phyloP scores from a whole-genome alignment of 2,113 vertebrate species.

The Rhinichthys klamathensis region DNA sequence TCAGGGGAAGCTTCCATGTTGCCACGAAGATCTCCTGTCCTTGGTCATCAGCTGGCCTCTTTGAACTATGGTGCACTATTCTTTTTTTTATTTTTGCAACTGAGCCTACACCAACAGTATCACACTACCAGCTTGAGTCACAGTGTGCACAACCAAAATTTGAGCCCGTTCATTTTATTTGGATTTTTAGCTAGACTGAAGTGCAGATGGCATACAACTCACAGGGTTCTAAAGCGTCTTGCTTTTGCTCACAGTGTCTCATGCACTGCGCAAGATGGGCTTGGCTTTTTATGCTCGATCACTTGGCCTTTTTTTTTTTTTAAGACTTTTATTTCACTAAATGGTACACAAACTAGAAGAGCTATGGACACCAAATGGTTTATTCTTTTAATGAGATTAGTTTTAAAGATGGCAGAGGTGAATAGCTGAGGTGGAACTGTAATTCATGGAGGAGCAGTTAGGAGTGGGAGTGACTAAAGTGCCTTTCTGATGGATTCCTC shows the following conservation, averaged over 20 bases:
- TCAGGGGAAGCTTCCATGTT: slow-evolving; percentile 45
- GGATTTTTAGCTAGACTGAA: slow-evolving; percentile 62
- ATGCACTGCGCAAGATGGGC: slow-evolving; percentile 39
- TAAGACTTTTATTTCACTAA: slow-evolving; percentile 62
- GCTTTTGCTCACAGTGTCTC: slow-evolving; percentile 3
- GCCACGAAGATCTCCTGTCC: slow-evolving; percentile 58
- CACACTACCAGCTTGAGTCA: slow-evolving; percentile 73
- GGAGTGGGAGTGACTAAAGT: slow-evolving; percentile 67
- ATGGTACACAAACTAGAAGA: slow-evolving; percentile 63
- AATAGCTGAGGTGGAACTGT: slow-evolving; percentile 51
- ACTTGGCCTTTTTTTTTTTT: slow-evolving; percentile 47
- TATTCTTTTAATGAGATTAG: slow-evolving; percentile 38
- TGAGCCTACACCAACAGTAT: slow-evolving; percentile 63
- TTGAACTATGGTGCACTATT: slow-evolving; percentile 64
- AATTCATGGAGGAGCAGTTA: slow-evolving; percentile 49
- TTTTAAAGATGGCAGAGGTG: slow-evolving; percentile 56
- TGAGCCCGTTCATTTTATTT: slow-evolving; percentile 34
- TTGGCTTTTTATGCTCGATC: slow-evolving; percentile 58
- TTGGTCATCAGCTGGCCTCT: slow-evolving; percentile 65
- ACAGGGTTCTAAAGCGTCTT: slow-evolving; percentile 15
- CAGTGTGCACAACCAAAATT: slow-evolving; percentile 57
- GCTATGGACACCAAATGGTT: slow-evolving; percentile 64
- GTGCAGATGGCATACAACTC: slow-evolving; percentile 54
- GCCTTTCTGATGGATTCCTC: slow-evolving; percentile 76
- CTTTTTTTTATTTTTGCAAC: slow-evolving; percentile 30